Evolutionary conservation across 2,888 invertebrate genomes (phyloP).

Genomic region (Mesoligia furuncula): DNA sequence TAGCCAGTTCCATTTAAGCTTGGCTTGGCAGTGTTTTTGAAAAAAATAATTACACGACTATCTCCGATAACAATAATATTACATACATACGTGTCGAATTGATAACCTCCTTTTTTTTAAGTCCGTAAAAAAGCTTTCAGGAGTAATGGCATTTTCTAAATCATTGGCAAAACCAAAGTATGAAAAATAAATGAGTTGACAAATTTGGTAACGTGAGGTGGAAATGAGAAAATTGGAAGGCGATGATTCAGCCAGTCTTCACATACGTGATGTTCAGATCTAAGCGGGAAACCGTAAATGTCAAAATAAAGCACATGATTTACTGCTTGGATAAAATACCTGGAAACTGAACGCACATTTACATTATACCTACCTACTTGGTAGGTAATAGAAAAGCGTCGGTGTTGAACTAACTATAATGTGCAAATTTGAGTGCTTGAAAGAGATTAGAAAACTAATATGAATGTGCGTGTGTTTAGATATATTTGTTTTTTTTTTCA

Average conservation of each 20-base stretch:
- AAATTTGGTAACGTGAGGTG: background rate
- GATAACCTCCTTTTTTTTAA: too few relatives aligned
- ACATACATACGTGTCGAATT: too few relatives aligned
- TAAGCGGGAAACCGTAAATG: slow-evolving; percentile 13
- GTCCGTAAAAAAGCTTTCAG: background rate
- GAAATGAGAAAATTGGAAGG: slow-evolving; percentile 30
- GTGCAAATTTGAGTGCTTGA: background rate
- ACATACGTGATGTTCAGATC: background rate
- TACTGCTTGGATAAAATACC: background rate
- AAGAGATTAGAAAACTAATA: background rate
- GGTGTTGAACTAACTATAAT: background rate
- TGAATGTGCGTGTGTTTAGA: background rate
- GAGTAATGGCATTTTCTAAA: background rate
- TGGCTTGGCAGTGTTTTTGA: background rate
- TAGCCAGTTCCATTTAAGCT: background rate
- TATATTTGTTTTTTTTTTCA: background rate
- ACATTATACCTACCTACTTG: slow-evolving; percentile 2
- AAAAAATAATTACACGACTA: background rate
- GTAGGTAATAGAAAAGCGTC: background rate
- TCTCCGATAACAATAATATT: background rate
- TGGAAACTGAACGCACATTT: slow-evolving; percentile 1
- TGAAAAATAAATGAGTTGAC: background rate
- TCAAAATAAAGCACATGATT: slow-evolving; percentile 12
- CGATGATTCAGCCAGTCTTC: slow-evolving; percentile 34
- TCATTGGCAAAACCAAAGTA: background rate